Percentiles rank a stretch among this genome's conserved stretches.
Conservation (phyloP, 2,797 vertebrate species). For the Xenentodon cancila region DNA sequence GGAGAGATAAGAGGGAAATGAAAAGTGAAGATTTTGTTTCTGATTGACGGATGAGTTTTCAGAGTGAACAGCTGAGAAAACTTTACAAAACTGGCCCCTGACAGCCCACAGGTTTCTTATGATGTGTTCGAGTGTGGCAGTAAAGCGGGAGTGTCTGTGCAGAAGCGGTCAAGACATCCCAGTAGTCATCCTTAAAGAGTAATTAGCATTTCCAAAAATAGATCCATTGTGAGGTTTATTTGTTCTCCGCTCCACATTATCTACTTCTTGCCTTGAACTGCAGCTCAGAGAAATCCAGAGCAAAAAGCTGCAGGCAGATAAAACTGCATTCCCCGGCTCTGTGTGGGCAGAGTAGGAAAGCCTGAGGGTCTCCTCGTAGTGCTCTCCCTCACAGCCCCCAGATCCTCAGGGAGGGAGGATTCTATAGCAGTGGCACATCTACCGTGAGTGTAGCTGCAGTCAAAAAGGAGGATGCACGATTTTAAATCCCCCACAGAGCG, state of each 20-base stretch:
- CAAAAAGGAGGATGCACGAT: too few species aligned
- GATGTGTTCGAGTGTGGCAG: slow-evolving; percentile 11
- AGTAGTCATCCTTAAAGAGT: slow-evolving; percentile 25
- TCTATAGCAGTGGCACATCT: slow-evolving; percentile 22
- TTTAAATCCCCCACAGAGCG: too few species aligned
- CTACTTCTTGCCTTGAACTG: slow-evolving; percentile 54
- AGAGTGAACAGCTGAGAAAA: slow-evolving; percentile 8
- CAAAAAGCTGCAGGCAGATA: slow-evolving; percentile 61
- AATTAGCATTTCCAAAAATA: slow-evolving; percentile 72
- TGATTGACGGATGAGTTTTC: slow-evolving; percentile 5
- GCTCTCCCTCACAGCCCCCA: slow-evolving; percentile 27
- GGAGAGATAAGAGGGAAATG: slow-evolving; percentile 12
- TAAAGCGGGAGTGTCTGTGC: slow-evolving; percentile 1
- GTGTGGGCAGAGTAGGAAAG: slow-evolving; percentile 49
- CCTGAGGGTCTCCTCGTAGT: slow-evolving; percentile 57
- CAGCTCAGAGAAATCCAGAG: slow-evolving; percentile 61
- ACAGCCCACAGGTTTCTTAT: not conserved
- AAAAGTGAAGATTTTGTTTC: slow-evolving; percentile 14
- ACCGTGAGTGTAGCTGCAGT: too few species aligned
- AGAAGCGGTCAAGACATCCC: slow-evolving; percentile 43
- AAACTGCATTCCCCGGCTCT: slow-evolving; percentile 21
- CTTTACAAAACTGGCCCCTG: not conserved
- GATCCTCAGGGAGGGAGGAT: slow-evolving; percentile 34
- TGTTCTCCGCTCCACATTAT: slow-evolving; percentile 58
- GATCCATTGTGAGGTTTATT: slow-evolving; percentile 56